A percentile compares a stretch with the other conserved stretches of the same genome.
phyloP scores from a whole-genome alignment of 2,797 vertebrate genomes.

The Pangasius mekongensis region DNA sequence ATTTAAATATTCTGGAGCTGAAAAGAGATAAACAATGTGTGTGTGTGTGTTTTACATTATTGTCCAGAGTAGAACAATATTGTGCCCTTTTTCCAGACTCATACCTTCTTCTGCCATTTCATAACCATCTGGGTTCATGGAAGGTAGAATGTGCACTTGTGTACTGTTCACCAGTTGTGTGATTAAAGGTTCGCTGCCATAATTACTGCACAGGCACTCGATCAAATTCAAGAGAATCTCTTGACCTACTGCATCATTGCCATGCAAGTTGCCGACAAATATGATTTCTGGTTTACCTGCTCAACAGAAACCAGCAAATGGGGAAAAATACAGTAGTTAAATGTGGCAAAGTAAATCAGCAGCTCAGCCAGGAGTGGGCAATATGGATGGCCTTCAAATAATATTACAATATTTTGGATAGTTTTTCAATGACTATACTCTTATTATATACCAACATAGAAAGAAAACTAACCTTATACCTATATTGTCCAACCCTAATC shows the following conservation, averaged over 20 bases:
- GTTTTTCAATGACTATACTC: neutral
- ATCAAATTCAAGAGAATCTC: slow-evolving; percentile 82
- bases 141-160: slow-evolving; percentile 84
- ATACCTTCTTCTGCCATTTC: slow-evolving; percentile 29
- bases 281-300: slow-evolving; percentile 50
- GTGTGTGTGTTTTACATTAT: neutral
- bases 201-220: slow-evolving; percentile 83
- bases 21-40: neutral
- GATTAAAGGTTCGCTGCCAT: slow-evolving; percentile 78
- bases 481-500: neutral
- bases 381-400: neutral
- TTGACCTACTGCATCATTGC: slow-evolving; percentile 81
- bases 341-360: neutral
- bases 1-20: slow-evolving; percentile 18
- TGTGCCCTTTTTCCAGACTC: neutral
- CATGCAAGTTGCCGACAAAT: slow-evolving; percentile 69
- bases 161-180: slow-evolving; percentile 78
- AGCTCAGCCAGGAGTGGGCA: neutral
- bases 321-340: neutral
- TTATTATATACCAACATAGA: neutral
- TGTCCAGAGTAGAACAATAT: neutral
- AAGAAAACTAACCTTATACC: neutral
- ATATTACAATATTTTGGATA: neutral
- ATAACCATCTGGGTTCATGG: slow-evolving; percentile 80
- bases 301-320: slow-evolving; percentile 35